A percentile compares a stretch with the other conserved stretches of the same genome.
Evolutionary conservation across 2,797 vertebrate genomes (phyloP).

Genomic region (Pseudochirops cupreus): DNA sequence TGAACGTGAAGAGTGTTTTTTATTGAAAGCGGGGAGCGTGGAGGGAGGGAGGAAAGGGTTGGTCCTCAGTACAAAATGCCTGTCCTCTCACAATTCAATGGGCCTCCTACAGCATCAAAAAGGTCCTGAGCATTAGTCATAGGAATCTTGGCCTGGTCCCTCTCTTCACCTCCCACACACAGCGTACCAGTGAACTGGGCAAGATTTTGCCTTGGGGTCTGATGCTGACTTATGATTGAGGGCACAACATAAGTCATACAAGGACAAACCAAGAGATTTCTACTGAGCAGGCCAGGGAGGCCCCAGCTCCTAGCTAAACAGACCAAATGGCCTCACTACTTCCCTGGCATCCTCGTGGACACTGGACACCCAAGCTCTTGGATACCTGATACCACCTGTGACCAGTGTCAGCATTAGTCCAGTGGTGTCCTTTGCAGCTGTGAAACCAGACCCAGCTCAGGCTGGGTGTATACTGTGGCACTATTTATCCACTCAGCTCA

Average conservation of each 20-base stretch:
- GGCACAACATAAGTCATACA: neutral
- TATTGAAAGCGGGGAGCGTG: too few relatives aligned
- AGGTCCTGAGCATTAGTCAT: neutral
- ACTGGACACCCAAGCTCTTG: neutral
- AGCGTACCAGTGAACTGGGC: neutral
- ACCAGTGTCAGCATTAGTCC: neutral
- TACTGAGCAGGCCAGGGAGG: neutral
- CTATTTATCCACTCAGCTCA: neutral
- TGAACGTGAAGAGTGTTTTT: neutral
- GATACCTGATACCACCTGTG: neutral
- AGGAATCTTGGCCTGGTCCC: constrained; percentile 9
- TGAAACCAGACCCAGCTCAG: neutral
- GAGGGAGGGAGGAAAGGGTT: neutral
- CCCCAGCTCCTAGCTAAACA: neutral
- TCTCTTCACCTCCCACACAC: constrained; percentile 9
- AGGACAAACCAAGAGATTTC: neutral
- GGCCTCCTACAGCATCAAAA: neutral
- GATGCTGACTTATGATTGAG: neutral
- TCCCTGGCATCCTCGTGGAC: neutral
- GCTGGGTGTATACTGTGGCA: neutral
- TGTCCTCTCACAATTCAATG: neutral
- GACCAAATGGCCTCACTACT: neutral
- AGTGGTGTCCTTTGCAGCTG: neutral
- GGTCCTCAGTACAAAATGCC: neutral
- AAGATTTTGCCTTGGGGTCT: neutral